Base-by-base conservation (phyloP, 2,888 invertebrate species). In the Ectemnius lituratus region DNA sequence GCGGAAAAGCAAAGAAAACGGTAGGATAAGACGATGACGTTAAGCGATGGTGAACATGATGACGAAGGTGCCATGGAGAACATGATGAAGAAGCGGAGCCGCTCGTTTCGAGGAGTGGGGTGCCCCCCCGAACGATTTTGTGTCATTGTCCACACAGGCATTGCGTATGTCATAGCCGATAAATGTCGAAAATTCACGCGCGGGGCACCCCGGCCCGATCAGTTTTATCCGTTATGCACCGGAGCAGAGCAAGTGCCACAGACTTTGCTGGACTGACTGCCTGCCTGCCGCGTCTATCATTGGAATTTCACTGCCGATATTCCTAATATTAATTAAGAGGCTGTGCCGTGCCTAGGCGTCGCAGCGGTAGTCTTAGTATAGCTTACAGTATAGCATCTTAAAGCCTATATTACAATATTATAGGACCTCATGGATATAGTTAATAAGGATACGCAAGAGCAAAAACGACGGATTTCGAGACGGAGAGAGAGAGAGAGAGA, bases 281-380 rank as follows among this genome's bases (percentile, higher is more conserved):
- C 87, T 88, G 87, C 86, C 87, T 87, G 88, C 86, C 87, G 87
- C 87, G 88, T 90, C 88, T 89, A 89, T 89, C 88, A 86, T 87
- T 90, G 90, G 90, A 89, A 91, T 90, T 90, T 90, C 90, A 91
- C 90, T 91, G 90, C 90, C 90, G 90, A 90, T 91, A 90, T 90
- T 89, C 90, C 88, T 89, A 89, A 89, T 87, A 86, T 88, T 83
- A 85, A 86, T 85, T 84, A 84, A 81, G 79, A 73, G 16, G 84
- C 85, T 82, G 86, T 81, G 84, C 56, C 86, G 85, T 76, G 76
- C 61, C 84, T 86, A 85, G 85, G 84, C 83, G 85, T 77, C 85
- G 85, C 81, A 81, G 81, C 70, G 63, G 81, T 89, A 90, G 88
- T 84, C 81, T 68, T 88, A 87, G 86, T 81, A 82, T 88, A 89